A percentile compares a stretch with the other conserved stretches of the same genome.
Conservation (phyloP, 1,140 invertebrate species). For the Drosophila funebris region DNA sequence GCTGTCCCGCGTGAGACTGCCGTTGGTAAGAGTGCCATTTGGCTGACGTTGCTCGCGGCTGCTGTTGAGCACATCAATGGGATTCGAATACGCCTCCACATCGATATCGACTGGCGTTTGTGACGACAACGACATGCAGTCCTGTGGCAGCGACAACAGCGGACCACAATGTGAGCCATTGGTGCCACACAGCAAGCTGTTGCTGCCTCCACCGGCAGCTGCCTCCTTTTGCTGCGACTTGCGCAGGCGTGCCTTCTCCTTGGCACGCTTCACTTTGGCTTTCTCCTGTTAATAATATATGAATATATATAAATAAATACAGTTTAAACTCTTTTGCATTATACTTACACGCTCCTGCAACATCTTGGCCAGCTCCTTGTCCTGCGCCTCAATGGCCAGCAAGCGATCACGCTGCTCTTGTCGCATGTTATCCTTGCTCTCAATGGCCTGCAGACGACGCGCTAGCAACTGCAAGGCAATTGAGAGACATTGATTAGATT, state of each 20-base stretch:
- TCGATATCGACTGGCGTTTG: conserved; percentile 52
- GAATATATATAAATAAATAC: background rate
- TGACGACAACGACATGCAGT: conserved; percentile 51
- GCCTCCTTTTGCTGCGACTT: conserved; percentile 83
- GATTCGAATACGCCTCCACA: conserved; percentile 83
- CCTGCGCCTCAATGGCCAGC: conserved; percentile 95
- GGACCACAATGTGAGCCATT: conserved; percentile 66
- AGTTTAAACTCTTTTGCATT: background rate
- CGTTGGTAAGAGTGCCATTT: conserved; percentile 72
- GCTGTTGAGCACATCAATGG: conserved; percentile 77
- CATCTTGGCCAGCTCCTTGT: conserved; percentile 94
- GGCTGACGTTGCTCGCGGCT: conserved; percentile 65
- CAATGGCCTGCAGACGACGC: conserved; percentile 85
- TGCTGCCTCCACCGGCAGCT: conserved; percentile 75
- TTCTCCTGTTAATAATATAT: conserved; percentile 85
- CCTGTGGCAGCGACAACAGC: conserved; percentile 67
- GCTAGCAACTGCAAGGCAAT: conserved; percentile 83
- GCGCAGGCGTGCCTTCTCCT: conserved; percentile 87
- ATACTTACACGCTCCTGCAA: conserved; percentile 91
- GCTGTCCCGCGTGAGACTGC: conserved; percentile 68
- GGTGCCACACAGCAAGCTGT: conserved; percentile 68
- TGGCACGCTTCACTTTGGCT: conserved; percentile 87
- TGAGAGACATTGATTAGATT: too few relatives aligned
- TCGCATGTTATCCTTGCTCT: conserved; percentile 85
- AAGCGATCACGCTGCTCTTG: conserved; percentile 85